These are phyloP conservation scores for Triplophysa dalaica DNA, from an alignment of 2,113 vertebrate species.

Conservation along the genomic window DNA sequence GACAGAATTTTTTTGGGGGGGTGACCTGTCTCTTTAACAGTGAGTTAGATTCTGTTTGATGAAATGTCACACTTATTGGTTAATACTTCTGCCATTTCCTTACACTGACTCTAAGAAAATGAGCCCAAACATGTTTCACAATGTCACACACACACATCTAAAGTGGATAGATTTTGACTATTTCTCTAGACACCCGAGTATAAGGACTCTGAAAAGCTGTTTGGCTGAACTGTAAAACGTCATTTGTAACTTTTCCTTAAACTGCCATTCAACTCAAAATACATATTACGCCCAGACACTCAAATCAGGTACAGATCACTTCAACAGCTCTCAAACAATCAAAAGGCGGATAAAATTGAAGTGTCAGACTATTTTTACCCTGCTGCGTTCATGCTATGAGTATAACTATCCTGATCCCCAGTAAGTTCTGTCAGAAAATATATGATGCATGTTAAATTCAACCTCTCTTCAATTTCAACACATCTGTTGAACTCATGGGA, in stretches of 20 bases:
- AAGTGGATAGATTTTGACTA: not conserved
- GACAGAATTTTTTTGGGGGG: too few relatives aligned
- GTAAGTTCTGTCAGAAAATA: too few relatives aligned
- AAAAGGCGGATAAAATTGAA: not conserved
- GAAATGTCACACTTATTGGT: too few relatives aligned
- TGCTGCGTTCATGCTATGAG: not conserved
- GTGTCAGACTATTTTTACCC: slow-evolving; percentile 13
- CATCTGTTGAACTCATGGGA: too few relatives aligned
- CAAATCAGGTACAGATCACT: not conserved
- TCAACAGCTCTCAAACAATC: slow-evolving; percentile 8
- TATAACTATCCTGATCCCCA: too few relatives aligned
- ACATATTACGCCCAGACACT: slow-evolving; percentile 6
- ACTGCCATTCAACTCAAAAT: not conserved
- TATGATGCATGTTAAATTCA: too few relatives aligned
- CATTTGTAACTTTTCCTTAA: slow-evolving; percentile 2
- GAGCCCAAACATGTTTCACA: not conserved
- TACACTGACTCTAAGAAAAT: not conserved
- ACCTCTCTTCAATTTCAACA: too few relatives aligned
- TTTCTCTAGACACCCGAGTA: not conserved
- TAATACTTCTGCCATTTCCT: too few relatives aligned
- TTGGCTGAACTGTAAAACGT: not conserved
- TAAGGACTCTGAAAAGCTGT: slow-evolving; percentile 11
- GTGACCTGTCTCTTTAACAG: too few relatives aligned
- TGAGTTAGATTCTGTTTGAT: too few relatives aligned
- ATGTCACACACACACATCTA: not conserved